Evolutionary conservation across 2,888 invertebrate species (phyloP).

Genomic region (Invenusta paracnida): DNA sequence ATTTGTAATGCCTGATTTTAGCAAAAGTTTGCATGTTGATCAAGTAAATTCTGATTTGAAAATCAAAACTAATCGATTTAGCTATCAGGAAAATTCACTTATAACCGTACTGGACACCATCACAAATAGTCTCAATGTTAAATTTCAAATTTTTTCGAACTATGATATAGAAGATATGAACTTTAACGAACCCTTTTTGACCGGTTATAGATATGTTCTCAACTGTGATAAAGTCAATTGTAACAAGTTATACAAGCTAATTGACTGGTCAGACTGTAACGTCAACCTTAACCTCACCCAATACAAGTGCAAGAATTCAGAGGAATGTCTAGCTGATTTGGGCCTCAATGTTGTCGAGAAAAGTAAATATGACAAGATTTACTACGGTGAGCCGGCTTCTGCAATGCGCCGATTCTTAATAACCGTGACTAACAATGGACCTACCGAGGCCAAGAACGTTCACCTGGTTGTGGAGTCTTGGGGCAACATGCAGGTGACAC

Average conservation of each 20-base stretch:
- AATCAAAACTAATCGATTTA: background rate
- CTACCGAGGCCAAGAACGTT: background rate
- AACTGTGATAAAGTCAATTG: background rate
- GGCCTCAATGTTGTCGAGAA: background rate
- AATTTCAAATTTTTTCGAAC: background rate
- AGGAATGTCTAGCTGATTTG: background rate
- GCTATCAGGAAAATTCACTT: background rate
- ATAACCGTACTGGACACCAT: background rate
- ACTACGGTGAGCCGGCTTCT: background rate
- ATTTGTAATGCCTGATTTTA: background rate
- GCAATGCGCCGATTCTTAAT: background rate
- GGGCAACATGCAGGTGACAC: background rate
- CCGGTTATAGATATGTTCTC: background rate
- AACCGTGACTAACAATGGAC: background rate
- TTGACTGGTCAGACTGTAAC: background rate
- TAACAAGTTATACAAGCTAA: background rate
- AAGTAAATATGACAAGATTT: background rate
- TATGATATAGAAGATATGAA: slow-evolving; percentile 10
- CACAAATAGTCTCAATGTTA: background rate
- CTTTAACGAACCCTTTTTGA: background rate
- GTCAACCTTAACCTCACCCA: background rate
- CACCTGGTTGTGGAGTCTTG: background rate
- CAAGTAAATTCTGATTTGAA: background rate
- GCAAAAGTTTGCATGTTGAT: background rate
- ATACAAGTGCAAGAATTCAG: background rate